These are phyloP conservation scores for Apocrypta bakeri DNA, from an alignment of 1,140 invertebrate species.

Conservation along the genomic window DNA sequence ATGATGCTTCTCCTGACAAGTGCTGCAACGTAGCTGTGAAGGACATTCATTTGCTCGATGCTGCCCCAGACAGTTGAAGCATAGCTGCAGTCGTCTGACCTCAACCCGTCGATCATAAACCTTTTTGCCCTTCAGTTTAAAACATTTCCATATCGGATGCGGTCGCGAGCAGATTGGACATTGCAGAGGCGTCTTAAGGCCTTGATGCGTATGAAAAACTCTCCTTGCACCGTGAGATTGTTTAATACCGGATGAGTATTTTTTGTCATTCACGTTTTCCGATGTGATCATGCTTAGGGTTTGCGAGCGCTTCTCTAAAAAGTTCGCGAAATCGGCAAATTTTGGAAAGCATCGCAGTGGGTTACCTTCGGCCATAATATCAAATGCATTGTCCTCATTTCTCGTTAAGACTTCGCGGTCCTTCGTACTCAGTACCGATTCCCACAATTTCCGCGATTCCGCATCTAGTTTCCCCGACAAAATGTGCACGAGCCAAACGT, in stretches of 20 bases:
- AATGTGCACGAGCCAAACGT: too few species aligned
- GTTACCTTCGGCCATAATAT: too few species aligned
- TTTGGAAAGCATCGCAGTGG: too few species aligned
- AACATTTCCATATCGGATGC: constrained; percentile 22
- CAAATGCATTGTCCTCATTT: too few species aligned
- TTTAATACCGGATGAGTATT: too few species aligned
- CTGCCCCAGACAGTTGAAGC: constrained; percentile 44
- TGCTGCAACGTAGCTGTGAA: constrained; percentile 5
- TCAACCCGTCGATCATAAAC: not conserved
- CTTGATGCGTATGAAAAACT: not conserved
- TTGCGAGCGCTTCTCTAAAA: too few species aligned
- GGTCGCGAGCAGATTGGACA: not conserved
- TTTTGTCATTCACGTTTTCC: too few species aligned
- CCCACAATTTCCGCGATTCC: too few species aligned
- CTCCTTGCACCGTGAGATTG: not conserved
- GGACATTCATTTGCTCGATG: constrained; percentile 9
- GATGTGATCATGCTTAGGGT: not conserved
- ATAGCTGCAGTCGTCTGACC: constrained; percentile 1
- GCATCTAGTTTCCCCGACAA: too few species aligned
- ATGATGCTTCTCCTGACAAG: constrained; percentile 23
- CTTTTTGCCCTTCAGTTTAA: not conserved
- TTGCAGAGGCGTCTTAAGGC: not conserved
- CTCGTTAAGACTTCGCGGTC: too few species aligned
- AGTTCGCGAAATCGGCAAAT: too few species aligned
- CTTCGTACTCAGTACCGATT: too few species aligned